Conservation (phyloP, 1,140 invertebrate species). For the Doryteuthis pealeii region DNA sequence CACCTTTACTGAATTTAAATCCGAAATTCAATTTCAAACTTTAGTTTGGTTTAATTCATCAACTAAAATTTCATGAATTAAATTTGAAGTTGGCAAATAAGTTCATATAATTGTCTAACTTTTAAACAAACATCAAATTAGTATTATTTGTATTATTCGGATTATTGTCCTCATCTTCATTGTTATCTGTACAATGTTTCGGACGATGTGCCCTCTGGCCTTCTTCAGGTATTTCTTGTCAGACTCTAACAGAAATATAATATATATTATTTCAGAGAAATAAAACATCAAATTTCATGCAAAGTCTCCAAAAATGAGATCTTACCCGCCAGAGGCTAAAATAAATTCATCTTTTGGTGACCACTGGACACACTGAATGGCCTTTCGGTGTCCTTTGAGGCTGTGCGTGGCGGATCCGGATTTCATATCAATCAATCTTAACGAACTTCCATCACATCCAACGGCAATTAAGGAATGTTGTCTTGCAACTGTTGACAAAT, state of each 20-base stretch:
- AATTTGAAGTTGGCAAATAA: too few relatives aligned
- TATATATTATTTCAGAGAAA: background rate
- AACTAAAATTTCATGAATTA: too few relatives aligned
- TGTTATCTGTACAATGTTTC: too few relatives aligned
- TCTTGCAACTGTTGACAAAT: slow-evolving; percentile 58
- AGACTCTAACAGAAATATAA: background rate
- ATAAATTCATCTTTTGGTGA: slow-evolving; percentile 61
- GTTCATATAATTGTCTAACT: background rate
- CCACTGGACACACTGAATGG: slow-evolving; percentile 60
- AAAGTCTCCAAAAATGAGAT: background rate
- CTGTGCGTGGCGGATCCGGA: slow-evolving; percentile 61
- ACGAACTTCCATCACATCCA: slow-evolving; percentile 52
- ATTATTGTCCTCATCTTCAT: too few relatives aligned
- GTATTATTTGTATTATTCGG: too few relatives aligned
- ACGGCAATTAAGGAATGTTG: slow-evolving; percentile 60
- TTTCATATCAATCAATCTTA: slow-evolving; percentile 61
- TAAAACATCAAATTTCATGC: too few relatives aligned
- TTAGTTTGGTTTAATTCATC: too few relatives aligned
- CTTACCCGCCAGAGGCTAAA: slow-evolving; percentile 61
- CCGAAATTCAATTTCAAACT: too few relatives aligned
- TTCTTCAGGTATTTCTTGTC: too few relatives aligned
- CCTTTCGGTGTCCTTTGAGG: slow-evolving; percentile 59
- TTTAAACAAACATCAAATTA: too few relatives aligned
- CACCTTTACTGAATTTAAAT: too few relatives aligned
- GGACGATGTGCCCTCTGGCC: too few relatives aligned